Conservation (phyloP, 2,797 vertebrate genomes). For the Synanceia verrucosa region DNA sequence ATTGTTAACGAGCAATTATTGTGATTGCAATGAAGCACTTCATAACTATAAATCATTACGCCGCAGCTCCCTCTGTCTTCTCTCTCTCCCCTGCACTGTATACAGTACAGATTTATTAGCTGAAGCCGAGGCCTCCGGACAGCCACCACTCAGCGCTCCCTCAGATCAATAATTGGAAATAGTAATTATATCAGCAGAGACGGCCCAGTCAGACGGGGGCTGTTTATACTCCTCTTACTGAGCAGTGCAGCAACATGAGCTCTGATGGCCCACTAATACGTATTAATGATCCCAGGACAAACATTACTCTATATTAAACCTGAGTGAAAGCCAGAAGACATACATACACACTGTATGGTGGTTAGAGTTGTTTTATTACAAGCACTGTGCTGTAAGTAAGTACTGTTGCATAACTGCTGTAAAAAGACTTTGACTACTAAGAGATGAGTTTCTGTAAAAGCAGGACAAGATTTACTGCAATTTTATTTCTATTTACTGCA, state of each 20-base stretch:
- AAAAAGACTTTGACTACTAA: constrained; percentile 49
- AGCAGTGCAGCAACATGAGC: constrained; percentile 73
- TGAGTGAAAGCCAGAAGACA: constrained; percentile 71
- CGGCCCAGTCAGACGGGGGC: constrained; percentile 73
- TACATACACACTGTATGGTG: constrained; percentile 62
- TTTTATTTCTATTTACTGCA: constrained; percentile 29
- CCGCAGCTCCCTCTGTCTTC: not conserved
- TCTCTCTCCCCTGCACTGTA: constrained; percentile 50
- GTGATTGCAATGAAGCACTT: constrained; percentile 43
- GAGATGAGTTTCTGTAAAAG: constrained; percentile 44
- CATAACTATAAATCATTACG: constrained; percentile 44
- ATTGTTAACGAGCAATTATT: constrained; percentile 51
- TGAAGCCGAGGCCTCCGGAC: constrained; percentile 70
- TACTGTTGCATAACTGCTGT: constrained; percentile 60
- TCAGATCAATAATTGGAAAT: constrained; percentile 88
- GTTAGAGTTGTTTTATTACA: constrained; percentile 71
- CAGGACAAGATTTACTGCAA: constrained; percentile 32
- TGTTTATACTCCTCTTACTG: constrained; percentile 75
- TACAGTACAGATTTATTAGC: constrained; percentile 78
- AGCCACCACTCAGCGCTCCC: constrained; percentile 80
- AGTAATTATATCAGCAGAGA: constrained; percentile 85
- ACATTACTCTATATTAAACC: constrained; percentile 79
- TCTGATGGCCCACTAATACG: constrained; percentile 81
- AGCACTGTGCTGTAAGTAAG: constrained; percentile 63
- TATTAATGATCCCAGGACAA: constrained; percentile 83